A percentile compares a stretch with the other conserved stretches of the same genome.
phyloP scores from a whole-genome alignment of 1,140 invertebrate species.

The Rhagoletis zephyria region DNA sequence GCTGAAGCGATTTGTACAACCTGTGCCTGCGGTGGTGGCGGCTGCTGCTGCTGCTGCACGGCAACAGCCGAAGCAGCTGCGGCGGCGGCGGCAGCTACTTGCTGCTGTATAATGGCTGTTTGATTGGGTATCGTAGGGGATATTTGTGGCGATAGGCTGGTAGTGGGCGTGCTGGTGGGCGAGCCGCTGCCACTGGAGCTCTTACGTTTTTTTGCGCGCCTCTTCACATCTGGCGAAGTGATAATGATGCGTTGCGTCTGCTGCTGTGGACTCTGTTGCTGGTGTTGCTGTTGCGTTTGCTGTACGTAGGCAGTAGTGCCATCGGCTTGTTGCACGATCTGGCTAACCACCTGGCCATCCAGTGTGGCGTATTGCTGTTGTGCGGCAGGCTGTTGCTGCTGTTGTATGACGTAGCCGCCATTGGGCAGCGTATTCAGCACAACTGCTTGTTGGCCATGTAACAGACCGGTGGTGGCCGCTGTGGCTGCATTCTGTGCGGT shows the following conservation, averaged over 20 bases:
- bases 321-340: constrained; percentile 75
- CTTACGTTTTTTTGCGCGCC: constrained; percentile 84
- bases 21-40: constrained; percentile 68
- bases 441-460: constrained; percentile 80
- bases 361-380: constrained; percentile 79
- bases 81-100: constrained; percentile 49
- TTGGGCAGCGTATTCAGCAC: constrained; percentile 87
- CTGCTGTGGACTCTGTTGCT: constrained; percentile 65
- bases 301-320: constrained; percentile 74
- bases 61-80: constrained; percentile 53
- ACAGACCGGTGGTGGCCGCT: constrained; percentile 73
- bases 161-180: constrained; percentile 62
- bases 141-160: constrained; percentile 68
- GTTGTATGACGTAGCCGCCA: constrained; percentile 86
- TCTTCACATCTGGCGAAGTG: constrained; percentile 81
- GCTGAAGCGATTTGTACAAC: constrained; percentile 58
- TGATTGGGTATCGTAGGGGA: constrained; percentile 71
- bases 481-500: constrained; percentile 65
- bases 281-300: constrained; percentile 66
- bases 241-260: constrained; percentile 75
- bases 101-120: constrained; percentile 66
- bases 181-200: constrained; percentile 61
- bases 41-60: constrained; percentile 57
- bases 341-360: constrained; percentile 80
- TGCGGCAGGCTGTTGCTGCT: constrained; percentile 75